A percentile compares a stretch with the other conserved stretches of the same genome.
Conservation (phyloP, 2,113 vertebrate species). For the Psophia crepitans region DNA sequence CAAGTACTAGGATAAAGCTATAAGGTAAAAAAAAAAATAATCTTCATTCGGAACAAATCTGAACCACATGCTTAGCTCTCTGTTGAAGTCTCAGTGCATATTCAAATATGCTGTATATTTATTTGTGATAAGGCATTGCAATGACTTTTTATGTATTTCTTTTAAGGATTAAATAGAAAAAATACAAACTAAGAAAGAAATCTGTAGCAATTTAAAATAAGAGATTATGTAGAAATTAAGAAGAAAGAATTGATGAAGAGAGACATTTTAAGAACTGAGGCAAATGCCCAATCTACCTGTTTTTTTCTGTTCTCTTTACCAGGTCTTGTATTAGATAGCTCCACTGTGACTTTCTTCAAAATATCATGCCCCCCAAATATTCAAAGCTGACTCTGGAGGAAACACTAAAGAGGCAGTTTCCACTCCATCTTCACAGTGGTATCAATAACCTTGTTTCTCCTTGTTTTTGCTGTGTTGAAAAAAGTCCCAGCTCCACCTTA, state of each 20-base stretch:
- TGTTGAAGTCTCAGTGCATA: background rate
- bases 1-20: background rate
- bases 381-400: background rate
- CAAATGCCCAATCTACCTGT: rapidly evolving
- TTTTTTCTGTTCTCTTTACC: background rate
- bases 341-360: background rate
- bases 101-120: background rate
- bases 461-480: background rate
- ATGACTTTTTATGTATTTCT: background rate
- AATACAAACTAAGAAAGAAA: background rate
- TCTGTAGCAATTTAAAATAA: background rate
- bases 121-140: background rate
- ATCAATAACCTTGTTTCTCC: background rate
- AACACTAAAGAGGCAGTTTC: background rate
- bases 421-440: background rate
- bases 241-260: background rate
- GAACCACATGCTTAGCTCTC: background rate
- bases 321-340: background rate
- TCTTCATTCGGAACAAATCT: background rate
- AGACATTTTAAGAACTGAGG: background rate
- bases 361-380: background rate
- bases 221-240: background rate
- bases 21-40: background rate
- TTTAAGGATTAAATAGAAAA: background rate
- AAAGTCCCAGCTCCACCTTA: background rate